Percentiles rank a stretch among this genome's conserved stretches.
These are phyloP conservation scores for Chydorus sphaericus DNA, from an alignment of 2,888 invertebrate species.

Conservation along the genomic window DNA sequence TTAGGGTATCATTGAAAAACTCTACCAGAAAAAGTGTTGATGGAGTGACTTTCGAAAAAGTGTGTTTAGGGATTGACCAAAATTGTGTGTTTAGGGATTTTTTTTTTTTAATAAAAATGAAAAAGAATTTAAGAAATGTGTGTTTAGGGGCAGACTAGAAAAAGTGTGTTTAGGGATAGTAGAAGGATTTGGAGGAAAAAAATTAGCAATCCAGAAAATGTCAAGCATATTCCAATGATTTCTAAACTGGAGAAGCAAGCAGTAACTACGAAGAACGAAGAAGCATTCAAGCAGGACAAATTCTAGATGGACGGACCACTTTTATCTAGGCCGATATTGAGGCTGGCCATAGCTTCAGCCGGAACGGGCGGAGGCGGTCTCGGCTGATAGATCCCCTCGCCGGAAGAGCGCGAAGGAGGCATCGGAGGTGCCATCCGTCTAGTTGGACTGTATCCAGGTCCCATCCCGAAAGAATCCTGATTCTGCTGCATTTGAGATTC, in stretches of 20 bases:
- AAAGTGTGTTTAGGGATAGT: no score
- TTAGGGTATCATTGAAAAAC: no score
- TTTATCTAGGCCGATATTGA: constrained; percentile 9
- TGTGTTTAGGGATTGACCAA: no score
- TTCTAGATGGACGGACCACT: neutral
- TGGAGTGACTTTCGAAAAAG: no score
- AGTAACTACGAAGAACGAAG: neutral
- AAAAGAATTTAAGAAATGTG: no score
- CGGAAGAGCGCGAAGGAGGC: neutral
- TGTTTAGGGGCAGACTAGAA: no score
- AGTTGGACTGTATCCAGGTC: neutral
- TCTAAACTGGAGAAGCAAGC: neutral
- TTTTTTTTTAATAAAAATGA: no score
- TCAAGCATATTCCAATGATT: no score
- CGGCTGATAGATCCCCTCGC: constrained; percentile 1
- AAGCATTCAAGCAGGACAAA: constrained; percentile 1
- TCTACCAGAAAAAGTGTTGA: no score
- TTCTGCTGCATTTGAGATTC: neutral
- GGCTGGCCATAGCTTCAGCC: constrained; percentile 8
- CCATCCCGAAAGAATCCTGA: neutral
- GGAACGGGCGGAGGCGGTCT: constrained; percentile 9
- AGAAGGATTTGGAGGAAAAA: no score
- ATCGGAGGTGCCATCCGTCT: constrained; percentile 2
- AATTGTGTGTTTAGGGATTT: no score
- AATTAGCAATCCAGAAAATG: no score